phyloP scores from a whole-genome alignment of 2,113 vertebrate species.

The Zapornia atra region DNA sequence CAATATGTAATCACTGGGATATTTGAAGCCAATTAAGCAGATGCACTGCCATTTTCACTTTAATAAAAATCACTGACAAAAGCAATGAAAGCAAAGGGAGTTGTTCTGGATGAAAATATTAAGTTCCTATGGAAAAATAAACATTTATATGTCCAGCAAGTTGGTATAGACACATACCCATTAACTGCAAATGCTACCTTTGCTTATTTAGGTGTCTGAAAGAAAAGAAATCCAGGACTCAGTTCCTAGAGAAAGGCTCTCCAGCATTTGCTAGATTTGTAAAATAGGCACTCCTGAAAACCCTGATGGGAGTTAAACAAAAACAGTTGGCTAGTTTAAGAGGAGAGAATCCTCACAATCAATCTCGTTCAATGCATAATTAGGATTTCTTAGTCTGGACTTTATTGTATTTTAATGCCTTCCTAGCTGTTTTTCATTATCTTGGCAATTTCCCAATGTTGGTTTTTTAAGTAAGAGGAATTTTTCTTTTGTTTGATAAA shows the following conservation, averaged over 20 bases:
- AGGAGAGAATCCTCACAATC: neutral
- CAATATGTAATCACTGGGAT: conserved; percentile 72
- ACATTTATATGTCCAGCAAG: neutral
- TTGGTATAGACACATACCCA: neutral
- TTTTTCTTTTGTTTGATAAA: neutral
- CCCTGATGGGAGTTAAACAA: neutral
- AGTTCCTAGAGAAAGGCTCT: neutral
- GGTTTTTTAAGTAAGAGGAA: neutral
- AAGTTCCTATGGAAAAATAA: conserved; percentile 26
- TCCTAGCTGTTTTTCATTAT: neutral
- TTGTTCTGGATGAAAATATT: conserved; percentile 6
- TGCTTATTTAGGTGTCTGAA: neutral
- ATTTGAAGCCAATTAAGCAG: conserved; percentile 75
- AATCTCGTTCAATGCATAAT: neutral
- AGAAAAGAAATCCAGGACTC: neutral
- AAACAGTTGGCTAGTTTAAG: neutral
- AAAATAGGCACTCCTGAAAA: neutral
- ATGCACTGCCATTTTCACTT: conserved; percentile 71
- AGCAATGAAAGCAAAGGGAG: conserved; percentile 33
- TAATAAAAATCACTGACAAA: conserved; percentile 66
- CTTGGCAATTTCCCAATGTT: neutral
- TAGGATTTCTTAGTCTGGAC: neutral
- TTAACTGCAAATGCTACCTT: neutral
- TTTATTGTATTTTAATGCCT: neutral
- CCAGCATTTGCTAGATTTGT: neutral